Conservation (phyloP, 2,113 vertebrate species). For the Sander vitreus region DNA sequence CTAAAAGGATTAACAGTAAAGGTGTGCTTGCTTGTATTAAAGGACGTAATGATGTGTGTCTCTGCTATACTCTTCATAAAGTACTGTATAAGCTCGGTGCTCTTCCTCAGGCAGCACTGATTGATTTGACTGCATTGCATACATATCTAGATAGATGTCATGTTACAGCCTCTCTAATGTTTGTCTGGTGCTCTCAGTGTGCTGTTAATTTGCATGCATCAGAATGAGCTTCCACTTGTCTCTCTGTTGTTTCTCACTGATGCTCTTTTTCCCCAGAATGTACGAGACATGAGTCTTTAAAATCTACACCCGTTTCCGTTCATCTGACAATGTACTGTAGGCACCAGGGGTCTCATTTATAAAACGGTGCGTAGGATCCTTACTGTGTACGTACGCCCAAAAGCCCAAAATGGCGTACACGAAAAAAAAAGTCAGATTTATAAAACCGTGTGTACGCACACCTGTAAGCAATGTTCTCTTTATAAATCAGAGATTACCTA, state of each 20-base stretch:
- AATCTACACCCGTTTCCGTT: conserved; percentile 15
- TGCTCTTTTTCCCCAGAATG: neutral
- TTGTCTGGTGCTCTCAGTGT: conserved; percentile 17
- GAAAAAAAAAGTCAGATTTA: too few species aligned
- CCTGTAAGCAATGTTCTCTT: too few species aligned
- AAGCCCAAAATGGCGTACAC: too few species aligned
- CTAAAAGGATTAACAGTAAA: conserved; percentile 48
- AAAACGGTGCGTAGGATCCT: too few species aligned
- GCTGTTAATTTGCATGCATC: conserved; percentile 16
- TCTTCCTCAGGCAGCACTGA: conserved; percentile 17
- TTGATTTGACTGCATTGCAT: conserved; percentile 33
- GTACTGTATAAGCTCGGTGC: neutral
- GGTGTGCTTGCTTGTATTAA: conserved; percentile 6
- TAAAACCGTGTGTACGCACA: too few species aligned
- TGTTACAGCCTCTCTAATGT: conserved; percentile 2
- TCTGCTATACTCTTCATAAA: neutral
- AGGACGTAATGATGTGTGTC: conserved; percentile 18
- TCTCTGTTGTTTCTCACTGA: neutral
- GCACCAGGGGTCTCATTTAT: too few species aligned
- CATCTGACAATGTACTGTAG: neutral
- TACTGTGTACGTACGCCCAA: too few species aligned
- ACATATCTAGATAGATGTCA: conserved; percentile 8
- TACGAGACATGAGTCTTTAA: neutral
- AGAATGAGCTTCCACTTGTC: conserved; percentile 4
- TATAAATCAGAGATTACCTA: too few species aligned